Conservation (phyloP, 2,888 invertebrate genomes). For the Leucania comma region DNA sequence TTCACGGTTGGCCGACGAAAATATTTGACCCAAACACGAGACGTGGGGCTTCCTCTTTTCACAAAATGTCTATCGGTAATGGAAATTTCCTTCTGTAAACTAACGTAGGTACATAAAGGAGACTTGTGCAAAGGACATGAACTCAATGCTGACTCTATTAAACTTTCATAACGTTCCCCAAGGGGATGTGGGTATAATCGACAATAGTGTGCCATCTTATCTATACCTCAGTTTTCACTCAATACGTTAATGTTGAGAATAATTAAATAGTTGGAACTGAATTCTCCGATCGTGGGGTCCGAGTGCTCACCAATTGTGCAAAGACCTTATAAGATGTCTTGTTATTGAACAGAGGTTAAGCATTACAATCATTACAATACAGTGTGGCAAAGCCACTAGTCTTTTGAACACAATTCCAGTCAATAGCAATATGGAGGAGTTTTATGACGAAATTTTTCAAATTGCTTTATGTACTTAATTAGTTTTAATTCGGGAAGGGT, state of each 20-base stretch:
- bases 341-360: too few species aligned
- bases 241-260: slow-evolving; percentile 19
- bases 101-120: slow-evolving; percentile 44
- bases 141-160: slow-evolving; percentile 58
- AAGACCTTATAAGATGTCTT: too few species aligned
- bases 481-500: too few species aligned
- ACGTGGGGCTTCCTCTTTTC: slow-evolving; percentile 38
- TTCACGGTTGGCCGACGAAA: slow-evolving; percentile 43
- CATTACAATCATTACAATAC: too few species aligned
- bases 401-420: too few species aligned
- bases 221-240: slow-evolving; percentile 41
- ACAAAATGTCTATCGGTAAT: slow-evolving; percentile 51
- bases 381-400: too few species aligned
- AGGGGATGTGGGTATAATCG: slow-evolving; percentile 61
- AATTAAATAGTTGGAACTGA: slow-evolving; percentile 25
- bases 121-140: slow-evolving; percentile 58
- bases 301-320: too few species aligned
- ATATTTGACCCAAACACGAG: slow-evolving; percentile 37
- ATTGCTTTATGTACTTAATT: too few species aligned
- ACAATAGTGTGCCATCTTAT: slow-evolving; percentile 48
- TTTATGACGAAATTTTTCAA: too few species aligned
- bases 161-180: slow-evolving; percentile 61
- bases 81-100: slow-evolving; percentile 44
- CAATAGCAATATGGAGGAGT: too few species aligned
- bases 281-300: too few species aligned